Conservation (phyloP, 2,797 vertebrate species). For the Sebastes steindachneri region DNA sequence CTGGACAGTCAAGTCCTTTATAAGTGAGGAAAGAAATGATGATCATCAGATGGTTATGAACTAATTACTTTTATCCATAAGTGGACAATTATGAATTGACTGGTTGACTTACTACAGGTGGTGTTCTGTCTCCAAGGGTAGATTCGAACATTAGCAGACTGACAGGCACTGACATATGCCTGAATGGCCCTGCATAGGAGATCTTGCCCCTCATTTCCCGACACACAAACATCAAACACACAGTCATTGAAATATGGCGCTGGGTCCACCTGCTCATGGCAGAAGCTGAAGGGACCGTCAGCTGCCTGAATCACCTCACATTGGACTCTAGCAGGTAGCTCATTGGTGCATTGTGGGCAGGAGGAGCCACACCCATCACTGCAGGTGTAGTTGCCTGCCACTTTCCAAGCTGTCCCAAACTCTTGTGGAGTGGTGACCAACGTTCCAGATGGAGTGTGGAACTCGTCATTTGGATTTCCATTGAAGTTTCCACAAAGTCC, state of each 20-base stretch:
- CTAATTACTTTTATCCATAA: no score
- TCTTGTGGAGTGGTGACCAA: conserved; percentile 17
- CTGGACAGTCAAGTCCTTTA: conserved; percentile 65
- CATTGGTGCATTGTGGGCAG: conserved; percentile 62
- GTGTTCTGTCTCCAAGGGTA: conserved; percentile 80
- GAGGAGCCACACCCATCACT: conserved; percentile 53
- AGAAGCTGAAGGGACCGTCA: conserved; percentile 77
- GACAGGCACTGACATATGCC: conserved; percentile 82
- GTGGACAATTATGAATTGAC: neutral
- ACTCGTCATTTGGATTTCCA: conserved; percentile 79
- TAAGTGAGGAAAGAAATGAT: neutral
- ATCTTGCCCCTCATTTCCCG: neutral
- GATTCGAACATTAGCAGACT: conserved; percentile 74
- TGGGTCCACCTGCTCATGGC: conserved; percentile 75
- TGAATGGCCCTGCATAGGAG: conserved; percentile 75
- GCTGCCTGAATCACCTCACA: conserved; percentile 78
- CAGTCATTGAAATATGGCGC: conserved; percentile 79
- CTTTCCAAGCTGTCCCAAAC: conserved; percentile 82
- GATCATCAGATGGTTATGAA: neutral
- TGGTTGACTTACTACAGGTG: conserved; percentile 81
- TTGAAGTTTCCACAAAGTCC: conserved; percentile 89
- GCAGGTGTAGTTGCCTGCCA: conserved; percentile 59
- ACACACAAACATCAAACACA: conserved; percentile 83
- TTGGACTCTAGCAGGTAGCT: neutral
- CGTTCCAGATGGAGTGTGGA: conserved; percentile 56